Evolutionary conservation across 2,888 invertebrate species (phyloP).

Genomic region (Hybos culiciformis): DNA sequence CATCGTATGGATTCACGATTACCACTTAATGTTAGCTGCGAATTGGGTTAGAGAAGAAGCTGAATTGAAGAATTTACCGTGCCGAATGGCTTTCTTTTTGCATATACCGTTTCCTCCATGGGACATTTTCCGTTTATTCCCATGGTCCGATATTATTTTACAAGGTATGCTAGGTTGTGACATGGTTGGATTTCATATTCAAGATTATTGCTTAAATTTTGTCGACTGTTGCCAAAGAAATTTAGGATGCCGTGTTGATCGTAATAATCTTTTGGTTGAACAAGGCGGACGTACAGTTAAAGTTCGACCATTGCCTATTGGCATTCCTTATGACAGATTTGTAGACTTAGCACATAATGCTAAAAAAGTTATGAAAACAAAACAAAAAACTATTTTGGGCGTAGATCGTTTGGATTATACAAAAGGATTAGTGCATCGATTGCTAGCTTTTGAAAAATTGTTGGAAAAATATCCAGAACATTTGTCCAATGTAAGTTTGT

Average conservation of each 20-base stretch:
- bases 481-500: slow-evolving; percentile 61
- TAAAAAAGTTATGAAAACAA: slow-evolving; percentile 53
- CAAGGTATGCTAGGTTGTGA: slow-evolving; percentile 87
- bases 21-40: slow-evolving; percentile 84
- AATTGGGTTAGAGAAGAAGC: slow-evolving; percentile 80
- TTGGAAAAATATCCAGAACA: slow-evolving; percentile 75
- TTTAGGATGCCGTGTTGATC: slow-evolving; percentile 75
- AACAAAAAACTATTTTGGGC: slow-evolving; percentile 69
- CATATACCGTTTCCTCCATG: slow-evolving; percentile 93
- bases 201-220: slow-evolving; percentile 81
- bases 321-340: slow-evolving; percentile 77
- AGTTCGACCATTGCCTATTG: slow-evolving; percentile 73
- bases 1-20: slow-evolving; percentile 88
- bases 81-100: slow-evolving; percentile 80
- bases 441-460: slow-evolving; percentile 70
- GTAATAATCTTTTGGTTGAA: slow-evolving; percentile 74
- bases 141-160: slow-evolving; percentile 87
- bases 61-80: slow-evolving; percentile 60
- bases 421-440: slow-evolving; percentile 71
- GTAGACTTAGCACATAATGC: slow-evolving; percentile 62
- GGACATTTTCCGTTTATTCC: slow-evolving; percentile 82
- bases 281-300: slow-evolving; percentile 75
- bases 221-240: slow-evolving; percentile 82
- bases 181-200: slow-evolving; percentile 86
- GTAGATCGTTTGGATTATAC: slow-evolving; percentile 85